A percentile compares a stretch with the other conserved stretches of the same genome.
These are phyloP conservation scores for Rhizomys pruinosus DNA, from an alignment of 2,113 vertebrate species.

Conservation along the genomic window DNA sequence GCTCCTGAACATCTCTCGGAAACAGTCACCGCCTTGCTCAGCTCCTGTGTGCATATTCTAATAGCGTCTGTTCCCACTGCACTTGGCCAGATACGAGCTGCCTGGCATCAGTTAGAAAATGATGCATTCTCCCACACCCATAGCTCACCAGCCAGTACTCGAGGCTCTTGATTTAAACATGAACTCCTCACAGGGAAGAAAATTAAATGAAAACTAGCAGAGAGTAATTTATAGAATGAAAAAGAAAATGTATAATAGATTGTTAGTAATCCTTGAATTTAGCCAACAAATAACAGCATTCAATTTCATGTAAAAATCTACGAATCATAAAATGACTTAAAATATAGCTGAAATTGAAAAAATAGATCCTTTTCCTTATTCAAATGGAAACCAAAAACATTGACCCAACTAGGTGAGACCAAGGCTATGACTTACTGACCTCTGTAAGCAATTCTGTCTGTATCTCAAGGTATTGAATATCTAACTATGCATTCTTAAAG, in stretches of 20 bases:
- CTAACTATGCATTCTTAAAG: no score
- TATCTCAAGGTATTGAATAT: no score
- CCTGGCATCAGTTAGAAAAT: neutral
- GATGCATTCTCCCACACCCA: fast-evolving
- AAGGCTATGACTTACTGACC: neutral
- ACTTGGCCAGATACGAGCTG: neutral
- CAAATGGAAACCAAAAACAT: neutral
- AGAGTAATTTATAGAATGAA: neutral
- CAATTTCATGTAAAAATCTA: conserved; percentile 22
- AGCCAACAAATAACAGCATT: neutral
- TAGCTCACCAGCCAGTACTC: neutral
- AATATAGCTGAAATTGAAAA: neutral
- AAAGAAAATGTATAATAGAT: neutral
- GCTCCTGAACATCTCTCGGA: neutral
- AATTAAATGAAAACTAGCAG: neutral
- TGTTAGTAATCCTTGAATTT: neutral
- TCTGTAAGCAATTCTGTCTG: neutral
- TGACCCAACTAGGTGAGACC: neutral
- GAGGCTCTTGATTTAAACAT: neutral
- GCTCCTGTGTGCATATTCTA: neutral
- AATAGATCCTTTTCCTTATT: neutral
- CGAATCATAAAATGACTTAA: neutral
- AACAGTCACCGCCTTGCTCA: neutral
- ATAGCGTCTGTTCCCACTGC: neutral
- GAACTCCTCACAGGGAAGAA: neutral